Evolutionary conservation across 2,797 vertebrate species (phyloP).

Genomic region (Aldrovandia affinis): DNA sequence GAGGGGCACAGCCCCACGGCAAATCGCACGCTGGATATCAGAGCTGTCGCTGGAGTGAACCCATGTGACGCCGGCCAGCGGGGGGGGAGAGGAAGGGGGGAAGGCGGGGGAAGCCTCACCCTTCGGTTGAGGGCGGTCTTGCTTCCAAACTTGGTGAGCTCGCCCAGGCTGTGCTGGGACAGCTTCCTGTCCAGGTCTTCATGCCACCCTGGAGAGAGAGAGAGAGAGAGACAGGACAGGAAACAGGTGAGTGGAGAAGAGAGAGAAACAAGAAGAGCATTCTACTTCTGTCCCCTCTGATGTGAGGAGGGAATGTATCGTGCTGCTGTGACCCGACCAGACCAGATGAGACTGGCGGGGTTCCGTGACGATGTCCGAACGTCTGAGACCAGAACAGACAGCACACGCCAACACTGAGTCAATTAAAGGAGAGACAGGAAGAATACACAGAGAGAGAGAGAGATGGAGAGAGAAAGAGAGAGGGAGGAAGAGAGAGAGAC

Average conservation of each 20-base stretch:
- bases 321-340: not conserved
- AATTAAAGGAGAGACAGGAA: not conserved
- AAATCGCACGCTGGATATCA: no score
- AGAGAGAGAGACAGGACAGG: conserved; percentile 27
- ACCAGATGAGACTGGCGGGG: no score
- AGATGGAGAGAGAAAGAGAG: no score
- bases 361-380: no score
- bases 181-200: conserved; percentile 92
- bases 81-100: not conserved
- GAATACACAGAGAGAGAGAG: not conserved
- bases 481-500: conserved; percentile 4
- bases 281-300: not conserved
- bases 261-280: not conserved
- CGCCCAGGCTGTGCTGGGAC: conserved; percentile 92
- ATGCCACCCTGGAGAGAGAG: conserved; percentile 74
- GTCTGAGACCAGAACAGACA: not conserved
- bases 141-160: conserved; percentile 90
- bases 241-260: conserved; percentile 7
- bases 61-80: no score
- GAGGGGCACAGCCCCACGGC: no score
- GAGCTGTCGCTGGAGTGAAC: no score
- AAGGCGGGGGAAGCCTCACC: conserved; percentile 68
- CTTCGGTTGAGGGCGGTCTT: conserved; percentile 89
- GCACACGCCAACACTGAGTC: not conserved
- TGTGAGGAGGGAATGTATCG: not conserved